Evolutionary conservation across 23 tunicate species (phyloP), one percentile per base, ranked within the genome.

Genomic region (Diplosoma virens): DNA sequence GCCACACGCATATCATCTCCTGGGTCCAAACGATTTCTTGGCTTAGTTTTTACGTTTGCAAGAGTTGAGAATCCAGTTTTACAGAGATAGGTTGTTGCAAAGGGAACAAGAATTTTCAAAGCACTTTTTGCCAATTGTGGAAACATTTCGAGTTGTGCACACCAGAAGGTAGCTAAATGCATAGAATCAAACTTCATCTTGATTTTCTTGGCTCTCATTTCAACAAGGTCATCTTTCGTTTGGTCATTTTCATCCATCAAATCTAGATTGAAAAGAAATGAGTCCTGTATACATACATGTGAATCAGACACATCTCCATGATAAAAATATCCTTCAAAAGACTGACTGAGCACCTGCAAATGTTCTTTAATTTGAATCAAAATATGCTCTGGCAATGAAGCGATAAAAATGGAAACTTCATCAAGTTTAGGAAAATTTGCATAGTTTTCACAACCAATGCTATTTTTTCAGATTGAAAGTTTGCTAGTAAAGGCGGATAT

Each of bases 361-460:
- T 68, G 75, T 68, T 68, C 75, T 36, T 68, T 33, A 11, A 36
- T 68, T 68, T 68, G 16, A 68, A 7, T 68, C 55, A 37, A 54
- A 68, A 68, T 21, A 68, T 68, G 75, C 32, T 33, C 75, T 26
- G 75, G 75, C 30, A 68, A 68, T 33, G 75, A 68, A 9, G 30
- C 27, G 30, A 55, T 68, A 21, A 55, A 68, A 68, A 7, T 68
- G 55, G 23, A 68, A 68, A 68, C 75, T 68, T 68, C 32, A 68
- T 68, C 55, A 68, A 68, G 23, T 68, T 68, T 68, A 27, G 75
- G 75, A 68, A 68, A 68, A 68, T 68, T 68, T 68, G 54, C 75
- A 36, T 68, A 68, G 55, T 68, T 68, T 68, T 27, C 75, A 68
- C 75, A 68, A 27, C 7, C 9, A 23, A 68, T 68, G 75, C 75